These are phyloP conservation scores for Diuraphis noxia DNA, from an alignment of 1,140 invertebrate species.

Conservation along the genomic window DNA sequence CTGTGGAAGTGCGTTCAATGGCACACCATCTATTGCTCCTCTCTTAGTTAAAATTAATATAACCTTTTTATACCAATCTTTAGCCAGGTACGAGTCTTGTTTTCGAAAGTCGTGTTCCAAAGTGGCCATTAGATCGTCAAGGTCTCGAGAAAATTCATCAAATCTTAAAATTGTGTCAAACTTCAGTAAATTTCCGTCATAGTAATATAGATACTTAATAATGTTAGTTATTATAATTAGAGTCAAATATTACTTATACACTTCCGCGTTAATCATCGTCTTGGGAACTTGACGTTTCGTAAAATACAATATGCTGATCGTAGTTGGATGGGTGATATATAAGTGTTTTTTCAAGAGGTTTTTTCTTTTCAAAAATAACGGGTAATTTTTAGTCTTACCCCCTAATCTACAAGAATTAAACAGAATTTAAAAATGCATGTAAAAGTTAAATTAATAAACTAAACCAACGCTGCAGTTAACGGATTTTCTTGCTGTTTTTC, in stretches of 20 bases:
- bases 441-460: background rate
- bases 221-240: background rate
- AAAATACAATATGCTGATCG: constrained; percentile 37
- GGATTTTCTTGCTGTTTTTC: background rate
- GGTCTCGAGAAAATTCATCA: constrained; percentile 40
- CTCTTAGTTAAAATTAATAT: constrained; percentile 19
- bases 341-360: constrained; percentile 48
- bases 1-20: background rate
- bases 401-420: constrained; percentile 32
- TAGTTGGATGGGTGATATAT: constrained; percentile 51
- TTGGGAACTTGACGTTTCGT: constrained; percentile 48
- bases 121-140: constrained; percentile 30
- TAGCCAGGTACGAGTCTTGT: background rate
- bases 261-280: constrained; percentile 44
- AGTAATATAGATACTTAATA: background rate
- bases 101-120: constrained; percentile 58
- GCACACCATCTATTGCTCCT: background rate
- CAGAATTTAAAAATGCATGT: background rate
- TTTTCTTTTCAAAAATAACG: constrained; percentile 46
- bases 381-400: constrained; percentile 50
- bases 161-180: constrained; percentile 4
- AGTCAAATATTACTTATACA: constrained; percentile 29
- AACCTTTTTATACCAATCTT: constrained; percentile 42
- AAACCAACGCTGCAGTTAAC: background rate
- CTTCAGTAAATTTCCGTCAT: background rate